Evolutionary conservation across 2,888 invertebrate species (phyloP), one percentile per base, ranked within the genome.

Genomic region (Lagria hirta): DNA sequence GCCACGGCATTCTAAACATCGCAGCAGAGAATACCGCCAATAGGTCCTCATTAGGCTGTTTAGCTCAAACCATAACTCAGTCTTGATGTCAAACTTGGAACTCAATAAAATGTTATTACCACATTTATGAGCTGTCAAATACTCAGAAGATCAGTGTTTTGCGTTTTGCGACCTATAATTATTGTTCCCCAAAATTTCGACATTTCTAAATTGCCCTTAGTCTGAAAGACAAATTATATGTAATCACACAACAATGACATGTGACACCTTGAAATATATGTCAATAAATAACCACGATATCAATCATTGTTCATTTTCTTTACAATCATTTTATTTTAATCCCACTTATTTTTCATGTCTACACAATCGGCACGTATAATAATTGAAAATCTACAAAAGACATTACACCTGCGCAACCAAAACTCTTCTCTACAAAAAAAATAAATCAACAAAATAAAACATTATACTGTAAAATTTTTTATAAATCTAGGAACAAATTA

Each of bases 31-130:
- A 52, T 43, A 54, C 57, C 56, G 58, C 58, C 60, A 58, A 61
- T 62, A 62, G 60, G 60, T 61, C 60, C 62, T 61, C 63, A 64
- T 64, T 64, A 64, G 62, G 60, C 61, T 57, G 61, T 62, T 61
- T 58, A 57, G 60, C 57, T 55, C 52, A 53, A 56, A 55, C 57
- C 60, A 61, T 64, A 64, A 64, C 52, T 64, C 62, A 64, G 55
- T 54, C 55, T 53, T 52, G 55, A 59, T 62, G 60, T 62, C 62
- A 62, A 61, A 63, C 54, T 56, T 54, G 53, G 57, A 57, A 60
- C 57, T 61, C 61, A 53, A 60, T 54, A 60, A 59, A 61, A 58
- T 54, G 59, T 61, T 62, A 62, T 62, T 64, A 62, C 61, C 51
- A 53, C 61, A 58, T 64, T 62, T 64, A 62, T 62, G 58, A 57